Percentiles rank a stretch among this genome's conserved stretches.
phyloP scores from a whole-genome alignment of 1,140 invertebrate species.

The Drosophila subpulchrella region DNA sequence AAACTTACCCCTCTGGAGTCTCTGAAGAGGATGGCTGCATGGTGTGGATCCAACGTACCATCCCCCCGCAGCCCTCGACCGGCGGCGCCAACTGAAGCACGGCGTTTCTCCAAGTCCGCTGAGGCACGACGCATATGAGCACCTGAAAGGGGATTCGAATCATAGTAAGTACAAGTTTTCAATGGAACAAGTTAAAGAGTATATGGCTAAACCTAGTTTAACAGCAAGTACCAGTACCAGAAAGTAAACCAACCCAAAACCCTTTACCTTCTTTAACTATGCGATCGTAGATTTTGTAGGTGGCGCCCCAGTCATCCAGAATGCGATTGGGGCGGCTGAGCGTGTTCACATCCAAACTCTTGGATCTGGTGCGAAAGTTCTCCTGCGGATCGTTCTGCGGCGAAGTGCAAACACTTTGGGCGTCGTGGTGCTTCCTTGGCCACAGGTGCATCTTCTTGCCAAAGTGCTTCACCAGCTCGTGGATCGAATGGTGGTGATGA shows the following conservation, averaged over 20 bases:
- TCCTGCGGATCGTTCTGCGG: slow-evolving; percentile 86
- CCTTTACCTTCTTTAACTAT: slow-evolving; percentile 92
- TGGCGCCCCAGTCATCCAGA: slow-evolving; percentile 90
- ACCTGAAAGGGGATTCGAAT: slow-evolving; percentile 85
- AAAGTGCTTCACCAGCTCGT: slow-evolving; percentile 90
- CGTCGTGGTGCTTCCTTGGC: slow-evolving; percentile 86
- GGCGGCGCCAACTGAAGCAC: slow-evolving; percentile 90
- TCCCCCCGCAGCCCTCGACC: slow-evolving; percentile 82
- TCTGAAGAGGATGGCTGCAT: slow-evolving; percentile 94
- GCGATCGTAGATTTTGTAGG: slow-evolving; percentile 92
- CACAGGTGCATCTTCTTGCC: slow-evolving; percentile 88
- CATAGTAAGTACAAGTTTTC: not conserved
- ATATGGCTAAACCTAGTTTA: slow-evolving; percentile 12
- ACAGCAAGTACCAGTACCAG: slow-evolving; percentile 70
- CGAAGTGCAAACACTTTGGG: slow-evolving; percentile 84
- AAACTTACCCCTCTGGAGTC: slow-evolving; percentile 94
- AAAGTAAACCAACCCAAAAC: not conserved
- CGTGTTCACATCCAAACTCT: slow-evolving; percentile 89
- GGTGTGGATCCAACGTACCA: slow-evolving; percentile 90
- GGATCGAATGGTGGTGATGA: slow-evolving; percentile 88
- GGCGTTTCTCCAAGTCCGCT: slow-evolving; percentile 90
- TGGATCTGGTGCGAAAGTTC: slow-evolving; percentile 90
- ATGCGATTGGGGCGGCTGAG: slow-evolving; percentile 84
- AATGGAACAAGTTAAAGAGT: not conserved
- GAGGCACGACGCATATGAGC: slow-evolving; percentile 90